Percentiles rank a stretch among this genome's conserved stretches.
phyloP scores from a whole-genome alignment of 2,888 invertebrate species.

The Serrognathus titanus region DNA sequence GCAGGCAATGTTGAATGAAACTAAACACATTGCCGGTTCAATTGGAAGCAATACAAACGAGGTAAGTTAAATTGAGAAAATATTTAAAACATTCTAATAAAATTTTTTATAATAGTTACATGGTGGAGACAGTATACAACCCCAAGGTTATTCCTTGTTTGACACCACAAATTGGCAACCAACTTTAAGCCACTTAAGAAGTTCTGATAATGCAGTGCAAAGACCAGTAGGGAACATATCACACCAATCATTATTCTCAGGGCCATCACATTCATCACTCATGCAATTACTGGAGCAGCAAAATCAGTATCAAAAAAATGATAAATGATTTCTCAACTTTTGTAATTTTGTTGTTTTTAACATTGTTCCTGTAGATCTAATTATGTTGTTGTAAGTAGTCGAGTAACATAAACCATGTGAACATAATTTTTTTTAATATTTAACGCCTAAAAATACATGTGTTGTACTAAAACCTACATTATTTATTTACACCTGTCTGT shows the following conservation, averaged over 20 bases:
- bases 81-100: neutral
- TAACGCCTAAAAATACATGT: too few relatives aligned
- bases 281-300: constrained; percentile 79
- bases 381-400: too few relatives aligned
- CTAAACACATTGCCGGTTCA: constrained; percentile 28
- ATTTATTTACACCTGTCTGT: too few relatives aligned
- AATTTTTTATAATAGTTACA: constrained; percentile 13
- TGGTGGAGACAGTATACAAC: constrained; percentile 14
- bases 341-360: too few relatives aligned
- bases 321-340: constrained; percentile 23
- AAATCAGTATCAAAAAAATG: constrained; percentile 55
- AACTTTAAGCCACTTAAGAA: constrained; percentile 39
- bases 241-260: constrained; percentile 71
- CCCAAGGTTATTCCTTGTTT: constrained; percentile 46
- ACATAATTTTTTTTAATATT: too few relatives aligned
- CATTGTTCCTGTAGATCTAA: too few relatives aligned
- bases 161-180: constrained; percentile 47
- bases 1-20: constrained; percentile 47
- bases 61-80: neutral
- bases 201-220: constrained; percentile 26
- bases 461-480: too few relatives aligned
- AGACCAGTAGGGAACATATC: constrained; percentile 24
- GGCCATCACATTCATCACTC: constrained; percentile 73
- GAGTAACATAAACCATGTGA: too few relatives aligned
- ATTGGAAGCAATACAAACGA: constrained; percentile 8